Evolutionary conservation across 1,140 invertebrate species (phyloP).

Genomic region (Listronotus oregonensis): DNA sequence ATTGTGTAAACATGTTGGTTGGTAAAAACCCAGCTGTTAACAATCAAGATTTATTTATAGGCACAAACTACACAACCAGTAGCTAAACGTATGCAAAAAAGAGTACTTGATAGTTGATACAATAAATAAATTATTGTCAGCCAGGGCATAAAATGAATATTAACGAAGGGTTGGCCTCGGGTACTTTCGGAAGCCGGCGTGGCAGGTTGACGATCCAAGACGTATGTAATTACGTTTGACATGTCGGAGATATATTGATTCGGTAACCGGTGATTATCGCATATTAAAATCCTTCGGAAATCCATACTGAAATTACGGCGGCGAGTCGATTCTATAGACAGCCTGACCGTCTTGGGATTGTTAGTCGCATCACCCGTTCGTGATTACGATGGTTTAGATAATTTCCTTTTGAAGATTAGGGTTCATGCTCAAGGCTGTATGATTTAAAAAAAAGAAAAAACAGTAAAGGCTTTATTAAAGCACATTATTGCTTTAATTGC

Average conservation of each 20-base stretch:
- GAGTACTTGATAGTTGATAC: neutral
- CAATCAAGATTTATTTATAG: slow-evolving; percentile 1
- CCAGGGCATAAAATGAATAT: slow-evolving; percentile 7
- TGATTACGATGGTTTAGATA: slow-evolving; percentile 38
- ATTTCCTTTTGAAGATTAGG: slow-evolving; percentile 25
- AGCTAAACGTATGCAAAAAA: slow-evolving; percentile 2
- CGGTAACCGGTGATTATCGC: slow-evolving; percentile 42
- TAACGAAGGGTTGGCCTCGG: slow-evolving; percentile 20
- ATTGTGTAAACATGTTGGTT: no score
- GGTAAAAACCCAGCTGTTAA: neutral
- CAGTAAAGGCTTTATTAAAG: no score
- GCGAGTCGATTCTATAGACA: slow-evolving; percentile 8
- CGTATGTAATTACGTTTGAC: slow-evolving; percentile 45
- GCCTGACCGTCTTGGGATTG: slow-evolving; percentile 21
- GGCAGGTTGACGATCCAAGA: slow-evolving; percentile 38
- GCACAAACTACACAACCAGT: neutral
- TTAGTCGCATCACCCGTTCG: slow-evolving; percentile 19
- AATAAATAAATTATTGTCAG: slow-evolving; percentile 12
- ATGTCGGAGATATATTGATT: slow-evolving; percentile 46
- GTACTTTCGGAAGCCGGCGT: slow-evolving; percentile 40
- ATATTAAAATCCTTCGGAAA: slow-evolving; percentile 43
- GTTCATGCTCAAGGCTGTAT: slow-evolving; percentile 29
- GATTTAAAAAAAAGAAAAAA: slow-evolving; percentile 10
- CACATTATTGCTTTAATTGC: no score
- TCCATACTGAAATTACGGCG: slow-evolving; percentile 42